Conservation (phyloP, 2,797 vertebrate species). For the Epinephelus coioides region DNA sequence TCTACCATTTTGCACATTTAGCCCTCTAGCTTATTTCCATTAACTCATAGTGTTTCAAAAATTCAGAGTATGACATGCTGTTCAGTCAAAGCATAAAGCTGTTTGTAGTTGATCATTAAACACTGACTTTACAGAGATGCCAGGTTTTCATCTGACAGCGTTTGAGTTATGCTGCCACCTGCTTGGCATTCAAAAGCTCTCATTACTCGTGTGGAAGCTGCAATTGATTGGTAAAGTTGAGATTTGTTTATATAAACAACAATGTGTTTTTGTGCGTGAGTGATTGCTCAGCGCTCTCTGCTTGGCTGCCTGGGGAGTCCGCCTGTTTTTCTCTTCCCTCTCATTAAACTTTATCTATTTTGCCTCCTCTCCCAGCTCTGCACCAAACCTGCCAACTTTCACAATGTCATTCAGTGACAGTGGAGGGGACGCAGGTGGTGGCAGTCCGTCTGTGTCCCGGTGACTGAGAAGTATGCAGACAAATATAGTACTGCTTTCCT, state of each 20-base stretch:
- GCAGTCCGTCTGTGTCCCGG: slow-evolving; percentile 2
- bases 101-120: slow-evolving; percentile 7
- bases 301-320: slow-evolving; percentile 44
- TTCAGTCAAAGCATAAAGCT: neutral
- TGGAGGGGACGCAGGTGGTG: slow-evolving; percentile 25
- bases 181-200: slow-evolving; percentile 29
- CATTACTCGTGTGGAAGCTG: slow-evolving; percentile 38
- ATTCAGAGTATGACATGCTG: neutral
- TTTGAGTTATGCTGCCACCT: slow-evolving; percentile 22
- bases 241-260: slow-evolving; percentile 54
- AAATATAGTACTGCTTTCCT: slow-evolving; percentile 8
- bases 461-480: slow-evolving; percentile 34
- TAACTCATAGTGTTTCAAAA: neutral
- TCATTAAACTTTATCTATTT: slow-evolving; percentile 68
- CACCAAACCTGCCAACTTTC: slow-evolving; percentile 49
- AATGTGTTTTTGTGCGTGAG: slow-evolving; percentile 11
- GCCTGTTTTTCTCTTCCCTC: slow-evolving; percentile 56
- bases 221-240: slow-evolving; percentile 20
- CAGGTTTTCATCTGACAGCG: neutral
- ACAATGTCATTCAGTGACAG: slow-evolving; percentile 52
- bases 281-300: slow-evolving; percentile 51
- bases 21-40: neutral
- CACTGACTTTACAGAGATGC: neutral
- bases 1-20: neutral
- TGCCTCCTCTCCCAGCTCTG: slow-evolving; percentile 48